phyloP scores from a whole-genome alignment of 2,113 vertebrate species.

The Caretta caretta region DNA sequence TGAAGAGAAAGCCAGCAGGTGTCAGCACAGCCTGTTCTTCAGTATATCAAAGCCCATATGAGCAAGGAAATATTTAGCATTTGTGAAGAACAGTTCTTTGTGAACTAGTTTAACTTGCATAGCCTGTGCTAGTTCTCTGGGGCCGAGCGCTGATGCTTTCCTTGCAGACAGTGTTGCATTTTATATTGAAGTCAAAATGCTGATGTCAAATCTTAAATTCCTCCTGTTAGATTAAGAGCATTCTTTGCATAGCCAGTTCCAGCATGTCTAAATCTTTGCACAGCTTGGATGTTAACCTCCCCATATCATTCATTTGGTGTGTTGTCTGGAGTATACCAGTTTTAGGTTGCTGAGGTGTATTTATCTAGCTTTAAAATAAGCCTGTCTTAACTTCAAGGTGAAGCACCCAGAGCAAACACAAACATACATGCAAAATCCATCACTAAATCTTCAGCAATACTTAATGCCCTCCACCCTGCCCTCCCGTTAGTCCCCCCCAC shows the following conservation, averaged over 20 bases:
- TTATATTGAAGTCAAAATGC: slow-evolving; percentile 47
- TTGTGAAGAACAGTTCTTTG: background rate
- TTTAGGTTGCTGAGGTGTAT: slow-evolving; percentile 56
- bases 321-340: slow-evolving; percentile 61
- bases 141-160: slow-evolving; percentile 30
- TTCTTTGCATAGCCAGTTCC: background rate
- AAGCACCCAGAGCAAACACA: slow-evolving; percentile 9
- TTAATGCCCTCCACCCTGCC: slow-evolving; percentile 34
- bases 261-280: slow-evolving; percentile 43
- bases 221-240: slow-evolving; percentile 40
- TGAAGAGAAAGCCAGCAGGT: slow-evolving; percentile 73
- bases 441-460: slow-evolving; percentile 28
- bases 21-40: slow-evolving; percentile 78
- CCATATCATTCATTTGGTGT: slow-evolving; percentile 53
- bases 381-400: slow-evolving; percentile 15
- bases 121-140: background rate
- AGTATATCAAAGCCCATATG: background rate
- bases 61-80: background rate
- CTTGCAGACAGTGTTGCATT: slow-evolving; percentile 26
- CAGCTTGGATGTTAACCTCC: slow-evolving; percentile 24
- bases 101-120: slow-evolving; percentile 3
- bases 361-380: slow-evolving; percentile 37
- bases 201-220: slow-evolving; percentile 43
- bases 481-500: background rate
- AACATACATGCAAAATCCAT: slow-evolving; percentile 19